Evolutionary conservation across 2,113 vertebrate species (phyloP).

Genomic region (Leucosticte australis): DNA sequence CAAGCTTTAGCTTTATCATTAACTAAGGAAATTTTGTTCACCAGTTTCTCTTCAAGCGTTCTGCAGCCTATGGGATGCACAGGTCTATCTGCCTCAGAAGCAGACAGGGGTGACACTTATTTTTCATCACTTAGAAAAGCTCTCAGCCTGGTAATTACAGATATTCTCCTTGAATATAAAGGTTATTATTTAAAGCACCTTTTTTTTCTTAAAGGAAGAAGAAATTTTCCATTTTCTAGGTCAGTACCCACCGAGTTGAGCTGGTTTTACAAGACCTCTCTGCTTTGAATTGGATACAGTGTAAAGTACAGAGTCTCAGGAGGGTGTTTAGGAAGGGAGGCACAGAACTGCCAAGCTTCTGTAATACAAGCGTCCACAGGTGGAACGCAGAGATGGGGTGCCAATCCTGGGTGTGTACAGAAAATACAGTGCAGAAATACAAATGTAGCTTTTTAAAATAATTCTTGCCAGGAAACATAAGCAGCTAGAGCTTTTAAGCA

Average conservation of each 20-base stretch:
- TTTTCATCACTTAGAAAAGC: neutral
- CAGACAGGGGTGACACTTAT: neutral
- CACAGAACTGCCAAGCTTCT: neutral
- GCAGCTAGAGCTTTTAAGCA: neutral
- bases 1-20: neutral
- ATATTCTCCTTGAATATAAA: neutral
- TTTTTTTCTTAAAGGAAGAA: neutral
- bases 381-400: neutral
- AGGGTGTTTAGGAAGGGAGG: neutral
- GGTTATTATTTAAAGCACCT: neutral
- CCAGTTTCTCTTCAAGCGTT: neutral
- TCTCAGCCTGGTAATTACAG: neutral
- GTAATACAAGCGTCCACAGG: neutral
- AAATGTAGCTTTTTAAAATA: neutral
- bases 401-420: neutral
- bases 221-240: neutral
- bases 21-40: neutral
- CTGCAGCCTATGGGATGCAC: neutral
- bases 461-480: neutral
- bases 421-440: neutral
- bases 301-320: neutral
- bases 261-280: neutral
- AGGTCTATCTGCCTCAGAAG: neutral
- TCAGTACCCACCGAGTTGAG: neutral
- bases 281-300: neutral